Percentiles rank a stretch among this genome's conserved stretches.
These are phyloP conservation scores for Rallus crepitans DNA, from an alignment of 2,797 vertebrate species.

Conservation along the genomic window DNA sequence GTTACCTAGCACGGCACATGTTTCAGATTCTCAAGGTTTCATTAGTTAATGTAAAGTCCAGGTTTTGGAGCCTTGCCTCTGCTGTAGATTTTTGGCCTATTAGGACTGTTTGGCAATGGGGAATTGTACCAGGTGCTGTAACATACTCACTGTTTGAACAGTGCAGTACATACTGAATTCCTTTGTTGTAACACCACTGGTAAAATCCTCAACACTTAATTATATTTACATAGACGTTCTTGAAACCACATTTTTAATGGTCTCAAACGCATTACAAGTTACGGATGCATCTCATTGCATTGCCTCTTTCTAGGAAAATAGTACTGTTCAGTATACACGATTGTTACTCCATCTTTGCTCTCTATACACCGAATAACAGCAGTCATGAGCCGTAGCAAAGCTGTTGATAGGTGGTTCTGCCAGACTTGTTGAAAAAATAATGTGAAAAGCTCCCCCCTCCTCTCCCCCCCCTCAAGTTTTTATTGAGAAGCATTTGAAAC, in stretches of 20 bases:
- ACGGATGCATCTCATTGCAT: neutral
- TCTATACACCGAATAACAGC: neutral
- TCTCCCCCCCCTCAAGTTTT: neutral
- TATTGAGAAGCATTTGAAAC: neutral
- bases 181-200: neutral
- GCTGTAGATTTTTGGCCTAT: neutral
- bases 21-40: slow-evolving; percentile 11
- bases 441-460: too few relatives aligned
- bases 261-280: neutral
- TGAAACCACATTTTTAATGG: neutral
- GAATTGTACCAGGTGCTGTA: neutral
- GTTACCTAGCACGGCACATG: neutral
- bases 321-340: neutral
- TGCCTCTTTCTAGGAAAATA: neutral
- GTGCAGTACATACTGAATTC: neutral
- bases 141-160: neutral
- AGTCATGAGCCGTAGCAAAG: neutral
- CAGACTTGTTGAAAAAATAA: neutral
- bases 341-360: neutral
- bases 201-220: neutral
- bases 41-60: neutral
- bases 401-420: neutral
- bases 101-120: neutral
- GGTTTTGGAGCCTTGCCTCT: neutral
- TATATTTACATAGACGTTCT: neutral